Conservation (phyloP, 2,888 invertebrate species). For the Neoitamus cyanurus region DNA sequence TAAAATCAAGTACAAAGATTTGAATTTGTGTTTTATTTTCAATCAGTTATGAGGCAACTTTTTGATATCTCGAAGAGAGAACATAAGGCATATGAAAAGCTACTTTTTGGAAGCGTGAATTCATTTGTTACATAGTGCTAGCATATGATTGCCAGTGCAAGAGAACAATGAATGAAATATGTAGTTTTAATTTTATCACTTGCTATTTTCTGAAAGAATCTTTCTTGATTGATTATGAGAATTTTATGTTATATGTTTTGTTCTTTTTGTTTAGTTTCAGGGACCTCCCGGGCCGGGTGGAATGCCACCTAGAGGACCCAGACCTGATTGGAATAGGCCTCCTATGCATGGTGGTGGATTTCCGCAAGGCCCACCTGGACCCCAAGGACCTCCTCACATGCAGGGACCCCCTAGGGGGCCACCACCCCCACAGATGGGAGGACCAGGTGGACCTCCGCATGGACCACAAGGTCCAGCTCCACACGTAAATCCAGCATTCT, state of each 20-base stretch:
- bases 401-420: conserved; percentile 75
- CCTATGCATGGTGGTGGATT: conserved; percentile 77
- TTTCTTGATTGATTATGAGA: background rate
- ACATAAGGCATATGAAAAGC: too few species aligned
- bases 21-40: too few species aligned
- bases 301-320: conserved; percentile 70
- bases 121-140: too few species aligned
- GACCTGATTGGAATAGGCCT: conserved; percentile 81
- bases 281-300: conserved; percentile 66
- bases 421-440: conserved; percentile 68
- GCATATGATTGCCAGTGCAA: too few species aligned
- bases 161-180: too few species aligned
- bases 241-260: background rate
- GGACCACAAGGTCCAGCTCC: conserved; percentile 79
- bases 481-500: conserved; percentile 97
- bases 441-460: conserved; percentile 68
- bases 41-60: too few species aligned
- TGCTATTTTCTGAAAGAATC: background rate
- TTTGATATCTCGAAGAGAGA: too few species aligned
- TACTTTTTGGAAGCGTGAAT: too few species aligned
- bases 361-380: conserved; percentile 70
- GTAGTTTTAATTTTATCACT: too few species aligned
- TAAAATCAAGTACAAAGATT: too few species aligned
- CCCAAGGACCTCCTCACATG: conserved; percentile 77
- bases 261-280: conserved; percentile 58